Base-by-base conservation (phyloP, 2,113 vertebrate species). In the Marmota flaviventris region DNA sequence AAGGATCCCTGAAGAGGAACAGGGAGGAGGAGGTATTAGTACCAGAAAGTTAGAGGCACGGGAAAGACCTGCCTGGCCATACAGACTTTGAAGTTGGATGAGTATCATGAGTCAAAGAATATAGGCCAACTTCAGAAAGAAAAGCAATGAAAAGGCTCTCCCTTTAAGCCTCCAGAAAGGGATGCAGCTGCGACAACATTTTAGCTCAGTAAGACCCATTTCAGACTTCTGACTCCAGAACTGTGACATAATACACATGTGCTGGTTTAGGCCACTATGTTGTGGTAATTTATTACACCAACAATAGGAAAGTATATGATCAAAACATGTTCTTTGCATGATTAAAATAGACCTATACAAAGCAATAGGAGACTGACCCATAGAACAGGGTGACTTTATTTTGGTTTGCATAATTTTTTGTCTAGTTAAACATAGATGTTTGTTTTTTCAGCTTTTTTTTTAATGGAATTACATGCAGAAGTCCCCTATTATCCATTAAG, bases 361-460 rank as follows among this genome's bases (percentile, higher is more conserved):
- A 63, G 25, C 24, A 63, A 39, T 53, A 77, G 4, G 29, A 93
- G 53, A 72, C 20, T 61, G 42, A 85, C 48, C 67, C 4, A 42
- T 53, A 65, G n/a, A n/a, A 32, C 6, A 89, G 25, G 24, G 25
- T 67, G 82, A 22, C 63, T 83, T 75, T 65, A 51, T 8, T 81
- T 86, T 69, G 9, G 6, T 32, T 77, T 61, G 25, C 37, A 25
- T 76, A 29, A 29, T 24, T 77, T 96, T 94, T 42, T 39, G 53
- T 73, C 58, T 83, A 4, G 69, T 84, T 78, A 86, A 58, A 69
- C 75, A 34, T 37, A 61, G 20, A 29, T 61, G 7, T 8, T 91
- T 97, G 2, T 75, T 45, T 89, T 92, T 65, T 79, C 18, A 20
- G n/a, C 17, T 51, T n/a, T 22, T 32, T 75, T 42, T 37, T 91